phyloP scores from a whole-genome alignment of 1,140 invertebrate species.

The Drosophila baimaii region DNA sequence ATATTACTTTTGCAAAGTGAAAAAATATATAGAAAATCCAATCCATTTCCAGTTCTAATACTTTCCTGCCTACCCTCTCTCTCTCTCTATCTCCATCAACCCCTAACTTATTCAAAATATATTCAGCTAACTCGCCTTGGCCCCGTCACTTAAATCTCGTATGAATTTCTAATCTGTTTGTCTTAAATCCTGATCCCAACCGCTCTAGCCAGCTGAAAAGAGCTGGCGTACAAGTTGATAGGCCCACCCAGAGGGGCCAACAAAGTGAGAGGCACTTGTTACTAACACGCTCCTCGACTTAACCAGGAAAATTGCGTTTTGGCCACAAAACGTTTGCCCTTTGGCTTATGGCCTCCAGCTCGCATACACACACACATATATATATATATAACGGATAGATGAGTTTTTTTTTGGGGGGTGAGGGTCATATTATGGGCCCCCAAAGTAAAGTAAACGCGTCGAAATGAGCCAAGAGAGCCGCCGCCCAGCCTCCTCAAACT shows the following conservation, averaged over 20 bases:
- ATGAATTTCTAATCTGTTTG: conserved; percentile 54
- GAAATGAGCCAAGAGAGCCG: conserved; percentile 23
- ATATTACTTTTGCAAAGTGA: no score
- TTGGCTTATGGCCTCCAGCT: conserved; percentile 40
- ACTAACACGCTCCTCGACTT: conserved; percentile 36
- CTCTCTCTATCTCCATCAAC: neutral
- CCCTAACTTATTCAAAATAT: conserved; percentile 34
- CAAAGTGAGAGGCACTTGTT: conserved; percentile 55
- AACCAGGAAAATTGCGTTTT: conserved; percentile 47
- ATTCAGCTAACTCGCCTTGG: conserved; percentile 7
- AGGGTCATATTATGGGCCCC: conserved; percentile 27
- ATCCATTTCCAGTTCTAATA: no score
- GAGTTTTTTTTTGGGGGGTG: neutral
- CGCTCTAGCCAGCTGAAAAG: conserved; percentile 6
- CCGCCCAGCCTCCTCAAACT: conserved; percentile 7
- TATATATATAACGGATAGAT: neutral
- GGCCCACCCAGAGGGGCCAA: conserved; percentile 30
- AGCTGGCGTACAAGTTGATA: conserved; percentile 29
- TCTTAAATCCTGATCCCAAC: conserved; percentile 24
- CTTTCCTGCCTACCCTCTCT: no score
- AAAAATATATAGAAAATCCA: no score
- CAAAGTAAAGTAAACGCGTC: conserved; percentile 44
- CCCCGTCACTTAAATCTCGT: conserved; percentile 24
- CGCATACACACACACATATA: neutral
- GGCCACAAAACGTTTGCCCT: conserved; percentile 52